Evolutionary conservation across 2,797 vertebrate genomes (phyloP), one percentile per base, ranked within the genome.

Genomic region (Amniataba percoides): DNA sequence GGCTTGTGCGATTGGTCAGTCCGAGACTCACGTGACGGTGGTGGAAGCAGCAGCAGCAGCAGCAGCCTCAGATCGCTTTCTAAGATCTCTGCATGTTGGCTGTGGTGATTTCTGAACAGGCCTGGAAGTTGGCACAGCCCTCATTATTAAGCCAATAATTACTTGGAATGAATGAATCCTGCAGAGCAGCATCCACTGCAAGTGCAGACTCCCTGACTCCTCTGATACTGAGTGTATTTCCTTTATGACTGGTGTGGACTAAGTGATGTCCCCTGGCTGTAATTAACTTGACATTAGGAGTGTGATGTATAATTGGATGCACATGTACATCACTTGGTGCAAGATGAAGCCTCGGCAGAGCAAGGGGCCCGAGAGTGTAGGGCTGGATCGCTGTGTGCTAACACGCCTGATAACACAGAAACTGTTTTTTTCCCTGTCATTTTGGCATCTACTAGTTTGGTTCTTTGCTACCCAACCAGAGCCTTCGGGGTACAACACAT

Each of bases 21-120:
- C 36, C 71, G 11, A 67, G 74, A 40, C 55, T 93, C 95, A 95
- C 93, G 93, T 95, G 91, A 90, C 2, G 67, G 61, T 74, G 88
- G 76, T 88, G 88, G 27, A 31, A 31, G 90, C 85, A 91, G 86
- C 89, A 89, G 75, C 89, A 89, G 75, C 83, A 61, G 62, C 84
- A 79, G 52, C 77, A 83, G 74, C 70, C 72, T 67, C 79, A 76
- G 12, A 80, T 87, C 58, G 74, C 78, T 69, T 36, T 77, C 46
- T 70, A 10, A 79, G 77, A 81, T 85, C 73, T 86, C 75, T 31
- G 82, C 74, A 71, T 85, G 80, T 72, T 81, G 79, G 71, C 72
- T 77, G 55, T 69, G 83, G 64, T 43, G 31, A 55, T 67, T 45
- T 74, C 49, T 59, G 18, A 8, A 31, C 27, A 39, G 76, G 74